Evolutionary conservation across 2,888 invertebrate species (phyloP).

Genomic region (Hirtodrosophila duncani): DNA sequence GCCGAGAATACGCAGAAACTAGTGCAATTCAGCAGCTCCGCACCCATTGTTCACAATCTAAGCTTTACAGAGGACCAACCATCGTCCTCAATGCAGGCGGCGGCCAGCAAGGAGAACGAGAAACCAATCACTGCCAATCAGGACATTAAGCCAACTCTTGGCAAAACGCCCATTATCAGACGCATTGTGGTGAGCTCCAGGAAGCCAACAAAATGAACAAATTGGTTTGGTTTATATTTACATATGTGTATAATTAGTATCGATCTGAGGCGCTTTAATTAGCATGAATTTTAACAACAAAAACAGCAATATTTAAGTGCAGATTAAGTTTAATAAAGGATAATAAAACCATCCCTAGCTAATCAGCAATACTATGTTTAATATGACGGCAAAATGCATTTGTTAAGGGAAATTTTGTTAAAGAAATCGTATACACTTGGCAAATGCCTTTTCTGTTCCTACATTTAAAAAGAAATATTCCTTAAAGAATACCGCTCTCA

Average conservation of each 20-base stretch:
- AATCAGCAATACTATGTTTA: too few relatives aligned
- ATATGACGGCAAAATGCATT: too few relatives aligned
- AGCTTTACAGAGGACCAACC: conserved; percentile 21
- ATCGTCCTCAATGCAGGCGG: too few relatives aligned
- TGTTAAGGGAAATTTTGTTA: too few relatives aligned
- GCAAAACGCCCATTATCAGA: conserved; percentile 58
- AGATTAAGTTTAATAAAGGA: too few relatives aligned
- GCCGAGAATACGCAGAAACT: conserved; percentile 56
- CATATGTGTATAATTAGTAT: neutral
- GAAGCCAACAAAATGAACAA: conserved; percentile 31
- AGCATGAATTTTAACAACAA: conserved; percentile 18
- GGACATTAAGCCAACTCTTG: conserved; percentile 61
- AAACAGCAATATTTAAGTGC: conserved; percentile 16
- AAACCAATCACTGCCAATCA: conserved; percentile 17
- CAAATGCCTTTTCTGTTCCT: too few relatives aligned
- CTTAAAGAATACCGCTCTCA: too few relatives aligned
- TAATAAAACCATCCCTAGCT: too few relatives aligned
- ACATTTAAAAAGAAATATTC: too few relatives aligned
- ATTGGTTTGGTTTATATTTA: neutral
- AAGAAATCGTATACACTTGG: too few relatives aligned
- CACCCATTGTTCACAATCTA: conserved; percentile 52
- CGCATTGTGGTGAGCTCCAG: conserved; percentile 67
- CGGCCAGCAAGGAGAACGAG: conserved; percentile 38
- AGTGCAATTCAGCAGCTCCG: conserved; percentile 62
- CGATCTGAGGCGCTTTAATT: conserved; percentile 27